phyloP scores from a whole-genome alignment of 2,113 vertebrate species.

The Pedetes capensis region DNA sequence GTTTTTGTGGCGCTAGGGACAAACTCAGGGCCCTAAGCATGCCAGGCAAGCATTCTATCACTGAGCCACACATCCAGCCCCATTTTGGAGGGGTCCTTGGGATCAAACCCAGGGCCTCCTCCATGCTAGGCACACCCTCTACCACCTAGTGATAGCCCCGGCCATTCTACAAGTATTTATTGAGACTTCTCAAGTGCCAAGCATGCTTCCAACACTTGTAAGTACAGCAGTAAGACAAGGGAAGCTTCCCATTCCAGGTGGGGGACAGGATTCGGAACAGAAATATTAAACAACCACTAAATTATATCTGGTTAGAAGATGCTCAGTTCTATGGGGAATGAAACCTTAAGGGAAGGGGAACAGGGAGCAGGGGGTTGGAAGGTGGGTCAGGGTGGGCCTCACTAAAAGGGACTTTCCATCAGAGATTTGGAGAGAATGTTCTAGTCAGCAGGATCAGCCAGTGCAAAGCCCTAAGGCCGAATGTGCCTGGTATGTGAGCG shows the following conservation, averaged over 20 bases:
- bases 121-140: neutral
- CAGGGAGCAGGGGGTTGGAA: fast-evolving
- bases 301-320: neutral
- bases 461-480: neutral
- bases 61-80: no score
- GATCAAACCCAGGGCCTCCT: neutral
- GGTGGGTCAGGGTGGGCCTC: neutral
- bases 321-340: neutral
- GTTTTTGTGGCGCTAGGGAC: neutral
- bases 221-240: neutral
- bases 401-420: neutral
- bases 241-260: neutral
- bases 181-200: neutral
- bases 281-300: neutral
- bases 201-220: neutral
- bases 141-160: neutral
- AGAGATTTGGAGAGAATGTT: neutral
- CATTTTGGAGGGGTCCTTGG: neutral
- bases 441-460: neutral
- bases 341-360: neutral
- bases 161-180: neutral
- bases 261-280: neutral
- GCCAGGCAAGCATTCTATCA: neutral
- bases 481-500: neutral
- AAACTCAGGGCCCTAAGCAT: neutral